Conservation (phyloP, 2,888 invertebrate genomes). For the Acronicta psi region DNA sequence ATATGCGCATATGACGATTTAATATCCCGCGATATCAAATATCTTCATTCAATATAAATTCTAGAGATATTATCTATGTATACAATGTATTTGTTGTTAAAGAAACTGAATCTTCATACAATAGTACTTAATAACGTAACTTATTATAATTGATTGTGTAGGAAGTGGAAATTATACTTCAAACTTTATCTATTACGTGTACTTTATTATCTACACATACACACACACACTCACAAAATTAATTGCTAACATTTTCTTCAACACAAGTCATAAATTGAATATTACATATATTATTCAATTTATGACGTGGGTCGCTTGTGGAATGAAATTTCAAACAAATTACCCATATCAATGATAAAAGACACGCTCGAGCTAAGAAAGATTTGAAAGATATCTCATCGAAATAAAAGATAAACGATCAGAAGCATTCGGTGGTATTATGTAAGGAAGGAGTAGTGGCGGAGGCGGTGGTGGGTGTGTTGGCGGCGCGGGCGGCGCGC, state of each 20-base stretch:
- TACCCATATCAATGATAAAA: slow-evolving; percentile 67
- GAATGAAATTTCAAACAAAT: slow-evolving; percentile 69
- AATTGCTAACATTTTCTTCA: slow-evolving; percentile 19
- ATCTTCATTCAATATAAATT: neutral
- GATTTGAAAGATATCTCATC: slow-evolving; percentile 59
- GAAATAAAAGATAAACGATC: slow-evolving; percentile 64
- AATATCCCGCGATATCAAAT: neutral
- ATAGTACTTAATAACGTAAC: neutral
- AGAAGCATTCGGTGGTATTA: slow-evolving; percentile 62
- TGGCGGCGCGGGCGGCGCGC: slow-evolving; percentile 30
- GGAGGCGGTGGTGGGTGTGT: slow-evolving; percentile 29
- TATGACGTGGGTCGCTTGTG: slow-evolving; percentile 57
- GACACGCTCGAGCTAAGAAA: slow-evolving; percentile 60
- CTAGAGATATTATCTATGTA: too few relatives aligned
- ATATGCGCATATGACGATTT: neutral
- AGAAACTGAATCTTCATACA: neutral
- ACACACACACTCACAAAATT: too few relatives aligned
- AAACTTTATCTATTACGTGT: slow-evolving; percentile 10
- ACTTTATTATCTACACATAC: slow-evolving; percentile 12
- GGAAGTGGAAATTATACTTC: slow-evolving; percentile 2
- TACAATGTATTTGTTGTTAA: too few relatives aligned
- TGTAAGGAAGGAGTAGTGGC: slow-evolving; percentile 60
- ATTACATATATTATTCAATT: slow-evolving; percentile 42
- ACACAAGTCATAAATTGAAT: too few relatives aligned
- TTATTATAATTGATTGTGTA: slow-evolving; percentile 10